These are phyloP conservation scores for Cantharis nigra DNA, from an alignment of 2,888 invertebrate species.

Conservation along the genomic window DNA sequence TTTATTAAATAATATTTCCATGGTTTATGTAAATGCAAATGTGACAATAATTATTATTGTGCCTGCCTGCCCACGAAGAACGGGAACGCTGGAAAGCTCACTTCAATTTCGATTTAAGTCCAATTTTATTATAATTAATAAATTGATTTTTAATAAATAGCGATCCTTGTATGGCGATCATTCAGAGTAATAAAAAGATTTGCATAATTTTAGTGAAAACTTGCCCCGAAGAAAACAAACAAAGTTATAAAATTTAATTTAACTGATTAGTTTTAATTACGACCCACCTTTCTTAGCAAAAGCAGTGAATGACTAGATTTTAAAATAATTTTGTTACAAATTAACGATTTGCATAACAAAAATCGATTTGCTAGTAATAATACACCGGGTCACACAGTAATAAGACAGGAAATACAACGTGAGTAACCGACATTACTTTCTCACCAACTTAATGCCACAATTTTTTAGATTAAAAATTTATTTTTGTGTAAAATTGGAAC, in stretches of 20 bases:
- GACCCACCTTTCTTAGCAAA: neutral
- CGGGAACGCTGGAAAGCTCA: neutral
- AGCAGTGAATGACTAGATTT: no score
- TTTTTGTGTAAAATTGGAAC: no score
- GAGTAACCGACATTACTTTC: neutral
- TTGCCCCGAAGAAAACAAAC: neutral
- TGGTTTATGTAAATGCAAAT: neutral
- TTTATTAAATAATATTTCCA: neutral
- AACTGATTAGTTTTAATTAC: neutral
- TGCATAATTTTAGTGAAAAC: neutral
- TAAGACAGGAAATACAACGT: no score
- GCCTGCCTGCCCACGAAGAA: neutral
- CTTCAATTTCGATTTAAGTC: neutral
- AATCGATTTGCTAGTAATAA: no score
- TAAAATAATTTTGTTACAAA: no score
- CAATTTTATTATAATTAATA: neutral
- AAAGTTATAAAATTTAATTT: neutral
- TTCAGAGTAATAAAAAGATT: neutral
- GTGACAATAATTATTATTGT: neutral
- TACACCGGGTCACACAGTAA: no score
- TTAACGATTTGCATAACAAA: no score
- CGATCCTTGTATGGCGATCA: neutral
- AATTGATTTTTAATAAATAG: neutral
- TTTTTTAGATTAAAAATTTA: neutral
- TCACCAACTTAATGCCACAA: neutral